These are phyloP conservation scores for Trachythela sp. DNA, from an alignment of 64 coral and sea anemone genomes.

Conservation along the genomic window DNA sequence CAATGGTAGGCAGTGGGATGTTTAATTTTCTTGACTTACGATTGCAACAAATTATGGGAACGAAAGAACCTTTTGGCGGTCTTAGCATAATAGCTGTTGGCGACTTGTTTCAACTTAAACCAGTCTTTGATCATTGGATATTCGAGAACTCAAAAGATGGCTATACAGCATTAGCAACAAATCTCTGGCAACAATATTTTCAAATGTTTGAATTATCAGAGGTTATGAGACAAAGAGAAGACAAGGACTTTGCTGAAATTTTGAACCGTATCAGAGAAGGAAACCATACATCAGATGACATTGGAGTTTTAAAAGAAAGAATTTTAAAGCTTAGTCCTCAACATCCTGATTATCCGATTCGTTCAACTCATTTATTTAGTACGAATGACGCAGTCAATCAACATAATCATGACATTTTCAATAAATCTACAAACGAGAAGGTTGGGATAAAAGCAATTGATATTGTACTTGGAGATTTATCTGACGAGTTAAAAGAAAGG, in stretches of 20 bases:
- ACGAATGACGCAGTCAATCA: neutral
- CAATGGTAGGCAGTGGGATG: slow-evolving; percentile 58
- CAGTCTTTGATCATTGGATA: slow-evolving; percentile 38
- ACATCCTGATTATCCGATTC: neutral
- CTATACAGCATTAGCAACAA: neutral
- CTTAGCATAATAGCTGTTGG: no score
- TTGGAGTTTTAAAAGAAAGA: neutral
- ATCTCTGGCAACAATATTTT: neutral
- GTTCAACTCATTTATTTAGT: neutral
- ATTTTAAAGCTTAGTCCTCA: neutral
- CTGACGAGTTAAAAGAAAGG: neutral
- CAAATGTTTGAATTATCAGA: neutral
- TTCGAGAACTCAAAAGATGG: no score
- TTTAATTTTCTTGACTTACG: slow-evolving; percentile 55
- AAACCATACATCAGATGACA: neutral
- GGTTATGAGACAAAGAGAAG: neutral
- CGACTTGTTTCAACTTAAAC: slow-evolving; percentile 21
- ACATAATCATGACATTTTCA: neutral
- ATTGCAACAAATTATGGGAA: slow-evolving; percentile 36
- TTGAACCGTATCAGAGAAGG: no score
- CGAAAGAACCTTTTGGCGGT: no score
- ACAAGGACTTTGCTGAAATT: no score
- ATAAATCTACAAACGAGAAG: neutral
- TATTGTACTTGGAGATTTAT: neutral
- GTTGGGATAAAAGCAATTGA: neutral